Evolutionary conservation across 2,797 vertebrate genomes (phyloP).

Genomic region (Tapirus indicus): DNA sequence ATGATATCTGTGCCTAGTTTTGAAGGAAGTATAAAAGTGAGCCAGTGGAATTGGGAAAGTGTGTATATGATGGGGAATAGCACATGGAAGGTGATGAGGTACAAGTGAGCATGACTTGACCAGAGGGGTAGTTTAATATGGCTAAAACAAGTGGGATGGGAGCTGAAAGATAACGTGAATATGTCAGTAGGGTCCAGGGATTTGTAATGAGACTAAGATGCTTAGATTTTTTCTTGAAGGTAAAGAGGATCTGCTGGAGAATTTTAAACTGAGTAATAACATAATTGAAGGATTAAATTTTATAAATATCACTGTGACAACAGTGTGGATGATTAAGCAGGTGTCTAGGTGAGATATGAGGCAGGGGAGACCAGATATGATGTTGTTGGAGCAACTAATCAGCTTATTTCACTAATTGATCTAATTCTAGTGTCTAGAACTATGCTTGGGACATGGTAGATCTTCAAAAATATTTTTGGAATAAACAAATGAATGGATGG

Average conservation of each 20-base stretch:
- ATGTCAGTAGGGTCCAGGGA: neutral
- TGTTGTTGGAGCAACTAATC: neutral
- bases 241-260: neutral
- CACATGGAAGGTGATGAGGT: neutral
- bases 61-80: neutral
- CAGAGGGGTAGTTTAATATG: neutral
- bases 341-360: neutral
- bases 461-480: neutral
- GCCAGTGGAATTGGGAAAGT: neutral
- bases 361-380: neutral
- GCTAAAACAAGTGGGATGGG: too few relatives aligned
- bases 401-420: neutral
- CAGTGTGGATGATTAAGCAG: neutral
- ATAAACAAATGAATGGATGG: neutral
- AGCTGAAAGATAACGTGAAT: neutral
- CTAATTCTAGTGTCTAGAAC: neutral
- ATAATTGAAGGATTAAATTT: neutral
- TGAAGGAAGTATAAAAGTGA: neutral
- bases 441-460: neutral
- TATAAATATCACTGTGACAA: neutral
- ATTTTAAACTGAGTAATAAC: neutral
- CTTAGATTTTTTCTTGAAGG: neutral
- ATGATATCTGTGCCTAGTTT: neutral
- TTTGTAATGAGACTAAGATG: neutral
- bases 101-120: neutral